Percentiles rank a stretch among this genome's conserved stretches.
These are phyloP conservation scores for Tolypeutes matacus DNA, from an alignment of 2,797 vertebrate species.

Conservation along the genomic window DNA sequence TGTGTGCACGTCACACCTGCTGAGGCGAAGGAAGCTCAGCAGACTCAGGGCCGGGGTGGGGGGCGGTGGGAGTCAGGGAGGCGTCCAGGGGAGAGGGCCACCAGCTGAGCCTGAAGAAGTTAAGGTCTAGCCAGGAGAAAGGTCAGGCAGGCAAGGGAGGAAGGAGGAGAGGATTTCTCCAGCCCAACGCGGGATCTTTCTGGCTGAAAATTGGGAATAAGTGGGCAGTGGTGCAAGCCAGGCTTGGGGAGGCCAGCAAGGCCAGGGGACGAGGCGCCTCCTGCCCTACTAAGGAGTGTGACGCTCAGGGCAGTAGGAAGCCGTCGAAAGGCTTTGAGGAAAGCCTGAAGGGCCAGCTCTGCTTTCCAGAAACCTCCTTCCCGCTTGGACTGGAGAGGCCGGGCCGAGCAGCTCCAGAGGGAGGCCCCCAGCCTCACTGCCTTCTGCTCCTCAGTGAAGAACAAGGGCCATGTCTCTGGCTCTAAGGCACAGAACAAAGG, in stretches of 20 bases:
- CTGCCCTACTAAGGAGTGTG: background rate
- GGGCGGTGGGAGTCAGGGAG: background rate
- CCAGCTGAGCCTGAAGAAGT: background rate
- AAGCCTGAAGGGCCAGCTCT: background rate
- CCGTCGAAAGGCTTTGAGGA: background rate
- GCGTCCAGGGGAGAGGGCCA: background rate
- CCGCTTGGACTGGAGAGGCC: background rate
- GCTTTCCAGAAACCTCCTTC: background rate
- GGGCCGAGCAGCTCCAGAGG: background rate
- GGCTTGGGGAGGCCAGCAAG: no score
- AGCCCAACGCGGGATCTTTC: background rate
- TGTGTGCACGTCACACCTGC: background rate
- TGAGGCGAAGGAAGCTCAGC: background rate
- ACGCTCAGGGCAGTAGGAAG: background rate
- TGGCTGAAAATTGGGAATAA: background rate
- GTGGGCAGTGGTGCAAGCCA: accelerated
- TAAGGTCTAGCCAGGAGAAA: background rate
- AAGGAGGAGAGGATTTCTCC: no score
- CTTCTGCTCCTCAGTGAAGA: background rate
- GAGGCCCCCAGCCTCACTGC: background rate
- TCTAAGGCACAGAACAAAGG: background rate
- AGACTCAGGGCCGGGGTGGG: background rate
- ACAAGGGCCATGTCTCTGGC: background rate
- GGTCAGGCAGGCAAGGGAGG: background rate
- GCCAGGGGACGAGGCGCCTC: background rate